Evolutionary conservation across 2,113 vertebrate genomes (phyloP).

Genomic region (Lucifuga dentata): DNA sequence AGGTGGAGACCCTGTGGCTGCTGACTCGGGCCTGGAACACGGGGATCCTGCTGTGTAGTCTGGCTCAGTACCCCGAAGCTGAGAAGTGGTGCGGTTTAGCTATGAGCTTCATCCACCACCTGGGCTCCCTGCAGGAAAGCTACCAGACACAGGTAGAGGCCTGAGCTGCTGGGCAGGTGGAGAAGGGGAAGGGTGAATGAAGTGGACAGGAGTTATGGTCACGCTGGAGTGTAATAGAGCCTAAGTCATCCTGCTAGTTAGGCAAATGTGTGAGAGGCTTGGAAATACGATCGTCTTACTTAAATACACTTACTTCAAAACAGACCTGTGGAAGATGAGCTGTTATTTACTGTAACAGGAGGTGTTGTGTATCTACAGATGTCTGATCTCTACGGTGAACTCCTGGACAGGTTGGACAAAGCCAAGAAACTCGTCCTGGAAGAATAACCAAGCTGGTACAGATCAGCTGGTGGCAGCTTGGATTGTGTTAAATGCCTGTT

Average conservation of each 20-base stretch:
- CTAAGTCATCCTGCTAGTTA: constrained; percentile 6
- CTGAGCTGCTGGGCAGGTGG: background rate
- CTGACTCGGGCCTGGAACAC: constrained; percentile 93
- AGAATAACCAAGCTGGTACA: constrained; percentile 54
- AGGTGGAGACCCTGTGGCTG: constrained; percentile 90
- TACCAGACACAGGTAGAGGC: constrained; percentile 87
- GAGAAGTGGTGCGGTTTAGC: constrained; percentile 91
- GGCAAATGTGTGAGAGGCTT: constrained; percentile 1
- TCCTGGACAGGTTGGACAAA: constrained; percentile 86
- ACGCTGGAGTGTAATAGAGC: background rate
- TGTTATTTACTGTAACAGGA: background rate
- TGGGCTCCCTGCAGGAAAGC: constrained; percentile 87
- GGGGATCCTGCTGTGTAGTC: constrained; percentile 87
- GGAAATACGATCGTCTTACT: constrained; percentile 4
- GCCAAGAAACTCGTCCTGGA: constrained; percentile 77
- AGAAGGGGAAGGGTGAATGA: background rate
- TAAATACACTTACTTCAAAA: background rate
- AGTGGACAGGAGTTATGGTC: constrained; percentile 9
- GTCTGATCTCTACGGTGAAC: constrained; percentile 84
- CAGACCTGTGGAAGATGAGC: background rate
- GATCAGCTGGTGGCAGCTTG: background rate
- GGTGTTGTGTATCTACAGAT: constrained; percentile 82
- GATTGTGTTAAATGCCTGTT: background rate
- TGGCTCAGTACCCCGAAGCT: constrained; percentile 83
- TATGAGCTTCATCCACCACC: constrained; percentile 87